A percentile compares a stretch with the other conserved stretches of the same genome.
Conservation (phyloP, 2,888 invertebrate species). For the Apotomis capreana region DNA sequence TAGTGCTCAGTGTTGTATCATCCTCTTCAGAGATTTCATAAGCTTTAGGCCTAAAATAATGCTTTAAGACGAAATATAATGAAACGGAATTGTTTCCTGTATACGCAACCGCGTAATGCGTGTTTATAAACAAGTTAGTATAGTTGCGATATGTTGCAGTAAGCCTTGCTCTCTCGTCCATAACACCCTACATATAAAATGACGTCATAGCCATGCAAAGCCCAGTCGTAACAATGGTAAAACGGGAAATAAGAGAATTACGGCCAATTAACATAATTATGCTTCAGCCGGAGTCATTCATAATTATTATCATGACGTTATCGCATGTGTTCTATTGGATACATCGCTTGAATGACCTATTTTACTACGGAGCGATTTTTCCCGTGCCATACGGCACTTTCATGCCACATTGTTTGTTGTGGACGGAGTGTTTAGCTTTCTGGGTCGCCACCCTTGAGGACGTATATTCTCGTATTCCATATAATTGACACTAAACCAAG, state of each 20-base stretch:
- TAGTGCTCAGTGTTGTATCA: not conserved
- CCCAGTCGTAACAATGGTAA: conserved; percentile 15
- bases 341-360: conserved; percentile 12
- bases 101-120: not conserved
- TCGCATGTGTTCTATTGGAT: conserved; percentile 16
- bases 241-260: conserved; percentile 37
- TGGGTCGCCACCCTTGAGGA: conserved; percentile 11
- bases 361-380: conserved; percentile 8
- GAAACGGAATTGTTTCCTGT: not conserved
- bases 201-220: conserved; percentile 20
- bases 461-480: not conserved
- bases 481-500: conserved; percentile 4
- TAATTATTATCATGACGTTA: conserved; percentile 15
- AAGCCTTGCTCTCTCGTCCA: conserved; percentile 18
- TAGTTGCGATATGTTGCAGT: not conserved
- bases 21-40: not conserved
- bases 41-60: not conserved
- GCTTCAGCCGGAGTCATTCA: conserved; percentile 22
- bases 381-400: conserved; percentile 5
- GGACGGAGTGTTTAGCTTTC: conserved; percentile 1
- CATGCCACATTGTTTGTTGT: not conserved
- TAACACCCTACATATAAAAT: conserved; percentile 16
- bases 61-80: not conserved
- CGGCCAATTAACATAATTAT: conserved; percentile 24
- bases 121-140: conserved; percentile 8